Evolutionary conservation across 1,140 invertebrate species (phyloP).

Genomic region (Drosophila saltans): DNA sequence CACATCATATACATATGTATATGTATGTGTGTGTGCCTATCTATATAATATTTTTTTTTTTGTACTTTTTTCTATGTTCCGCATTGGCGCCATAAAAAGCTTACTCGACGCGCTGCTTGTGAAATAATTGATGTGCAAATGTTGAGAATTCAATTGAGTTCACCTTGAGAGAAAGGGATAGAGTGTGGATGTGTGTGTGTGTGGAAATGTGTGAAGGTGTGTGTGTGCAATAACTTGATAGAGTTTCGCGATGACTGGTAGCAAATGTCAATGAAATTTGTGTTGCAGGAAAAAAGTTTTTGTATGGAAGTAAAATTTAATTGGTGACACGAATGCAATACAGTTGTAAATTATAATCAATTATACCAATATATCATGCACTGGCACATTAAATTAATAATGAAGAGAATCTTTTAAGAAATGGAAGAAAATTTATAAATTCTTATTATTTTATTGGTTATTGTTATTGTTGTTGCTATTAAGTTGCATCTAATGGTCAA

Average conservation of each 20-base stretch:
- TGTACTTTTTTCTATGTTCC: slow-evolving; percentile 32
- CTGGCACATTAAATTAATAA: background rate
- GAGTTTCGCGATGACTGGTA: slow-evolving; percentile 34
- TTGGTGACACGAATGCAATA: slow-evolving; percentile 2
- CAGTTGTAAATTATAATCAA: slow-evolving; percentile 36
- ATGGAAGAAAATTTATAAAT: too few relatives aligned
- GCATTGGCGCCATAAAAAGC: slow-evolving; percentile 40
- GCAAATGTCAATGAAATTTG: slow-evolving; percentile 33
- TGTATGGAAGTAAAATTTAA: background rate
- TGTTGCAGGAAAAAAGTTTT: background rate
- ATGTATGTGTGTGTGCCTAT: slow-evolving; percentile 4
- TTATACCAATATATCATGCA: slow-evolving; percentile 21
- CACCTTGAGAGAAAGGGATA: slow-evolving; percentile 43
- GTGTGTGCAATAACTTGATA: background rate
- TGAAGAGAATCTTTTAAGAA: slow-evolving; percentile 10
- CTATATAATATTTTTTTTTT: slow-evolving; percentile 16
- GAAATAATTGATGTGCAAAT: slow-evolving; percentile 70
- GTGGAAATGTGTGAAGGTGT: too few relatives aligned
- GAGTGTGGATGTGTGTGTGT: slow-evolving; percentile 13
- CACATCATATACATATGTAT: slow-evolving; percentile 32
- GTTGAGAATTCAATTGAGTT: slow-evolving; percentile 62
- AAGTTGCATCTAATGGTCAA: too few relatives aligned
- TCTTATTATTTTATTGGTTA: too few relatives aligned
- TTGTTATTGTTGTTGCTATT: too few relatives aligned
- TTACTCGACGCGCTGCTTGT: slow-evolving; percentile 47